These are phyloP conservation scores for Drosophila setosimentum DNA, from an alignment of 2,888 invertebrate species.

Conservation along the genomic window DNA sequence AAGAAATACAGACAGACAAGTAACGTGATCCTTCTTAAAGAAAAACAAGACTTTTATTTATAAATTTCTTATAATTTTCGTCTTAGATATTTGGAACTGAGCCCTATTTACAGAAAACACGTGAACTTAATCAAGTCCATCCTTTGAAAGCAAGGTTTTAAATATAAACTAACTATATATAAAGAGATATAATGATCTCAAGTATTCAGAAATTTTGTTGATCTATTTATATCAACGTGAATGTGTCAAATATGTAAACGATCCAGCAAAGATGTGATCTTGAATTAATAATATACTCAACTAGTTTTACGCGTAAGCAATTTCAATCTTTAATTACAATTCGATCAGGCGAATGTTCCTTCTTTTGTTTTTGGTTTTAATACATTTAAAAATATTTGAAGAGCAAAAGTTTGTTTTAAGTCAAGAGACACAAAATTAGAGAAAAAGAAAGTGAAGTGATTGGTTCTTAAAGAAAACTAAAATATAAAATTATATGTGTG, in stretches of 20 bases:
- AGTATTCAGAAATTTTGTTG: not conserved
- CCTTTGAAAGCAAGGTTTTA: not conserved
- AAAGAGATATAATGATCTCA: not conserved
- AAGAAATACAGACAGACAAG: conserved; percentile 8
- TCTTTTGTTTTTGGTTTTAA: not conserved
- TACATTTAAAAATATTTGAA: not conserved
- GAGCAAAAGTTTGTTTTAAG: not conserved
- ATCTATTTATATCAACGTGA: not conserved
- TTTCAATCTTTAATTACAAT: not conserved
- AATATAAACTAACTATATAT: not conserved
- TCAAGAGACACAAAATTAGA: not conserved
- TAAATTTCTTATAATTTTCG: not conserved
- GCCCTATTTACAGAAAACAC: not conserved
- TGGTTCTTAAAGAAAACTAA: conserved; percentile 4
- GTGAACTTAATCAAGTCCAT: not conserved
- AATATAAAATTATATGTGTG: not conserved
- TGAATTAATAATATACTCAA: not conserved
- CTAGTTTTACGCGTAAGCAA: not conserved
- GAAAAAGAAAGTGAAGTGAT: not conserved
- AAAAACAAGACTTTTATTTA: conserved; percentile 28
- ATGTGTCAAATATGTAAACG: not conserved
- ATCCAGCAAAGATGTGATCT: not conserved
- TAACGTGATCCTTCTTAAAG: conserved; percentile 49
- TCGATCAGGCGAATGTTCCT: not conserved
- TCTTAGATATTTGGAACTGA: not conserved